Conservation (phyloP, 2,888 invertebrate species). For the Heliconius ismenius region DNA sequence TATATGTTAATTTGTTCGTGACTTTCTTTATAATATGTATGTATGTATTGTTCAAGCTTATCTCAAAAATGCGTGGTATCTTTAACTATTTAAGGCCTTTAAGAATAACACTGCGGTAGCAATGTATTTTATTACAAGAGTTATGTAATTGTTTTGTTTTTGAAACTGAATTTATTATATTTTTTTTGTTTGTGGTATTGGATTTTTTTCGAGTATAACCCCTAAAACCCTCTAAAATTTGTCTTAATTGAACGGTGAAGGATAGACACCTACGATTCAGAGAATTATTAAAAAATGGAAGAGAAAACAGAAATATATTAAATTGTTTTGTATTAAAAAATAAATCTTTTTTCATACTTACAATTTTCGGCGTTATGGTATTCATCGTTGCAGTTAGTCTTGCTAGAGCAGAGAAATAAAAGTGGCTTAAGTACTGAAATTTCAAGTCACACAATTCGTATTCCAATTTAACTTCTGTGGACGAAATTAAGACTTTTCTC, state of each 20-base stretch:
- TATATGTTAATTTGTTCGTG: constrained; percentile 48
- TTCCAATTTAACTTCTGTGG: neutral
- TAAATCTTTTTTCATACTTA: no score
- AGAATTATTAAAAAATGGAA: neutral
- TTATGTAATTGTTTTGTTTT: neutral
- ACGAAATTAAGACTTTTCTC: neutral
- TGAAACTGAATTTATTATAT: neutral
- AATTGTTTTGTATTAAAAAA: no score
- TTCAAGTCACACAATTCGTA: neutral
- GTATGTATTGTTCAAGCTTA: constrained; percentile 11
- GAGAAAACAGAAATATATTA: no score
- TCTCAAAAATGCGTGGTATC: constrained; percentile 23
- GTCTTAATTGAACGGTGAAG: neutral
- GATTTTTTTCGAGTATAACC: no score
- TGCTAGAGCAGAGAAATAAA: no score
- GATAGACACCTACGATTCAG: neutral
- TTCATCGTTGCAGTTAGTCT: no score
- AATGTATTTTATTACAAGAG: neutral
- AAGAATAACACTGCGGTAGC: constrained; percentile 1
- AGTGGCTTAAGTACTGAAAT: no score
- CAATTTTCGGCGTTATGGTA: no score
- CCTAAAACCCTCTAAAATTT: neutral
- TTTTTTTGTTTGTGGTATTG: neutral
- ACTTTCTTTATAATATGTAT: constrained; percentile 26
- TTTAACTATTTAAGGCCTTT: neutral